Conservation (phyloP, 1,140 invertebrate species). For the Atta texana region DNA sequence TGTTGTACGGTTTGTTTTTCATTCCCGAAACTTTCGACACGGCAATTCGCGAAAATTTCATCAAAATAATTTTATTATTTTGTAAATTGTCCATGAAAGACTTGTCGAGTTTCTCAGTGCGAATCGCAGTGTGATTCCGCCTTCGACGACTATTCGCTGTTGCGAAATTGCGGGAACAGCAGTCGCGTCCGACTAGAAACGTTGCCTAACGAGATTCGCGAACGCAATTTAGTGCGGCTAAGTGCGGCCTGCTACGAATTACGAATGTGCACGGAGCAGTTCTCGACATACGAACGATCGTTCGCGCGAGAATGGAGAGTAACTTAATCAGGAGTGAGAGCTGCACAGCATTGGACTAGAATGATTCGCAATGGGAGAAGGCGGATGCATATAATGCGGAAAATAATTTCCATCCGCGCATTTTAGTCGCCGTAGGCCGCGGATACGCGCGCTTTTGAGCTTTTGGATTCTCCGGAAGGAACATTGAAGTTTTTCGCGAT, state of each 20-base stretch:
- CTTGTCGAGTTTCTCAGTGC: constrained; percentile 38
- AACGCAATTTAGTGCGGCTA: constrained; percentile 73
- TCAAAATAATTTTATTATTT: constrained; percentile 30
- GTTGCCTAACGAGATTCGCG: constrained; percentile 73
- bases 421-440: constrained; percentile 38
- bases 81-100: constrained; percentile 34
- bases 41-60: constrained; percentile 13
- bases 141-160: constrained; percentile 52
- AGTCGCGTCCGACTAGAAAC: constrained; percentile 59
- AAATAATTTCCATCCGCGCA: constrained; percentile 55
- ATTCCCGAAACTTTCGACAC: constrained; percentile 32
- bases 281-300: constrained; percentile 50
- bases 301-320: constrained; percentile 63
- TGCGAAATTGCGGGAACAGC: constrained; percentile 64
- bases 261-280: constrained; percentile 67
- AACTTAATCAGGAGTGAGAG: constrained; percentile 70
- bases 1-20: not conserved
- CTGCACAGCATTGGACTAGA: constrained; percentile 38
- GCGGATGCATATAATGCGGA: constrained; percentile 28
- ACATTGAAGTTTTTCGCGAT: constrained; percentile 11
- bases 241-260: constrained; percentile 70
- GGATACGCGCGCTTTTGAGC: not conserved
- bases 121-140: constrained; percentile 52
- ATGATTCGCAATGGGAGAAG: constrained; percentile 48
- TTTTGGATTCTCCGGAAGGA: not conserved